Evolutionary conservation across 2,888 invertebrate species (phyloP), one percentile per base, ranked within the genome.

Genomic region (Drosophila aldrichi): DNA sequence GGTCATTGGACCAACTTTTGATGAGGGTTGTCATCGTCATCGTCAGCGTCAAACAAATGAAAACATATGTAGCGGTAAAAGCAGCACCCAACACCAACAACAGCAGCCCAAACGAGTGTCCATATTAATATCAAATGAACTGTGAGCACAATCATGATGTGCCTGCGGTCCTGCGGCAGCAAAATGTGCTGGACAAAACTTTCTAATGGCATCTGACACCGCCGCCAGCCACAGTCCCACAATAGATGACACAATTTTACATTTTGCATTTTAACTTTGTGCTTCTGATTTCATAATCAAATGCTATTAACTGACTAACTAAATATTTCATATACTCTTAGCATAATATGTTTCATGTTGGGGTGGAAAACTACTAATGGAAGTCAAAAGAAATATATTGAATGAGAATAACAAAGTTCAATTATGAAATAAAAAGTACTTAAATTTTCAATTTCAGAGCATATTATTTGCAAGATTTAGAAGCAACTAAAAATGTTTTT

Each of bases 51-150:
- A 88, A 85, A 82, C 79, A 85, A 88, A 89, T 85, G 88, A 89
- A 84, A 88, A 86, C 86, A 86, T 82, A 88, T 89, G 87, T 86
- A 85, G 76, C 86, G 78, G 77, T 70, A 78, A 86, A 82, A 56
- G 83, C 56, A 62, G 48, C 70, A 62, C 18, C 60, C 22, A n/a
- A n/a, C n/a, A n/a, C n/a, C n/a, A n/a, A n/a, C n/a, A 56, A 22
- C 29, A 49, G 25, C 32, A 57, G 69, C 60, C 64, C 66, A 66
- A 72, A 69, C 54, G 60, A 67, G 76, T 77, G 74, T 77, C 77
- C 77, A 79, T 88, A 86, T 89, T 89, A 86, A 89, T 86, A 89
- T 82, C 88, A 86, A 86, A 86, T 89, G 85, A 89, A 80, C 85
- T 85, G 88, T 79, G 66, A 88, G 74, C 70, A 73, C 82, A 79